Percentiles rank a stretch among this genome's conserved stretches.
phyloP scores from a whole-genome alignment of 2,797 vertebrate species.

The Neostethus bicornis region DNA sequence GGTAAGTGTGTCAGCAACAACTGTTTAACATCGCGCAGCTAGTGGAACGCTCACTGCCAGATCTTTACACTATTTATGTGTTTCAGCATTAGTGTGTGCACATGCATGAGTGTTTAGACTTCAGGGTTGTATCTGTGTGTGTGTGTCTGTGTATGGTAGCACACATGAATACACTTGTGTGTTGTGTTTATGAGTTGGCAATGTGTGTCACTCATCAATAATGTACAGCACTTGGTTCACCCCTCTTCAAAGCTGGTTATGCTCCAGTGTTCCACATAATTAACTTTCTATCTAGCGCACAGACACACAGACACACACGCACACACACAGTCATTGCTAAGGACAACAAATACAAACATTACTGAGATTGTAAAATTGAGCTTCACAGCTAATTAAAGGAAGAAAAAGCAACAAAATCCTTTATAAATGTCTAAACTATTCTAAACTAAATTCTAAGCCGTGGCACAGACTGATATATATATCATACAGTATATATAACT shows the following conservation, averaged over 20 bases:
- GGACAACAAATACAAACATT: not conserved
- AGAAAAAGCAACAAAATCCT: not conserved
- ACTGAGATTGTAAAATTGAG: conserved; percentile 24
- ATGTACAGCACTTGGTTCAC: conserved; percentile 72
- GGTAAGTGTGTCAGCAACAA: conserved; percentile 68
- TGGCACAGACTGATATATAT: too few species aligned
- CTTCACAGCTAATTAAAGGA: conserved; percentile 8
- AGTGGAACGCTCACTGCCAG: conserved; percentile 52
- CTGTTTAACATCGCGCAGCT: conserved; percentile 54
- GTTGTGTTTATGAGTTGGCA: conserved; percentile 67
- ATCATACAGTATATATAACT: too few species aligned
- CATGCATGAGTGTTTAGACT: conserved; percentile 16
- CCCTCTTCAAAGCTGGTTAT: conserved; percentile 77
- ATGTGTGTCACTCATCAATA: conserved; percentile 84
- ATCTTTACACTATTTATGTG: conserved; percentile 48
- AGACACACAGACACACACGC: conserved; percentile 21
- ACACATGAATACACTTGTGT: conserved; percentile 8
- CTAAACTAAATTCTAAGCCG: too few species aligned
- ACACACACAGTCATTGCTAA: not conserved
- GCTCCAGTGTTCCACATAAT: conserved; percentile 77
- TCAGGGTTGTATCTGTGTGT: conserved; percentile 25
- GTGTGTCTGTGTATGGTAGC: too few species aligned
- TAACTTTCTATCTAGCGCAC: conserved; percentile 56
- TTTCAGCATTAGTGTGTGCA: conserved; percentile 25
- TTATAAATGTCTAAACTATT: too few species aligned